Percentiles rank a stretch among this genome's conserved stretches.
These are phyloP conservation scores for Phragmatobia fuliginosa DNA, from an alignment of 2,888 invertebrate genomes.

Conservation along the genomic window DNA sequence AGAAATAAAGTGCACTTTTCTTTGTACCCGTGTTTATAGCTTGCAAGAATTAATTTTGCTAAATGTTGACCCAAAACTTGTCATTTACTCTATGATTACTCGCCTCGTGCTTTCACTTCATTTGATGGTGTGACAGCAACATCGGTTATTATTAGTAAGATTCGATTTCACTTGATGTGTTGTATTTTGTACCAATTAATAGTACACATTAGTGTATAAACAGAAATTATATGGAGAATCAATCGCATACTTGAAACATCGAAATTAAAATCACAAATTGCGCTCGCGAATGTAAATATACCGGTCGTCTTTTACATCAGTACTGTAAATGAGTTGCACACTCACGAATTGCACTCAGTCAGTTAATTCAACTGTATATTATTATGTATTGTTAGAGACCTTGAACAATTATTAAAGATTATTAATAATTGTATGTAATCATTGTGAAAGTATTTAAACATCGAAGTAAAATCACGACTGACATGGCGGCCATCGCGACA, in stretches of 20 bases:
- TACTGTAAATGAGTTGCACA: slow-evolving; percentile 16
- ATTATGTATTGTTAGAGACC: too few species aligned
- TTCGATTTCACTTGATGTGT: slow-evolving; percentile 62
- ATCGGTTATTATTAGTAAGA: slow-evolving; percentile 73
- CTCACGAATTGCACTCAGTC: slow-evolving; percentile 21
- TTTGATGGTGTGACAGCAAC: slow-evolving; percentile 71
- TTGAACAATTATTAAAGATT: slow-evolving; percentile 62
- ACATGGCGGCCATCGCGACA: slow-evolving; percentile 33
- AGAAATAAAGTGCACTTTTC: slow-evolving; percentile 60
- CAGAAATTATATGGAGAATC: not conserved
- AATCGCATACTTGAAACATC: slow-evolving; percentile 8
- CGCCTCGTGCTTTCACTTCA: slow-evolving; percentile 60
- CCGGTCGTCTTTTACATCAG: slow-evolving; percentile 16
- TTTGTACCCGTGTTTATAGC: slow-evolving; percentile 34
- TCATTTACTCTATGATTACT: slow-evolving; percentile 82
- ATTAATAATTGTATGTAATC: slow-evolving; percentile 57
- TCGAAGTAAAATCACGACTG: slow-evolving; percentile 60
- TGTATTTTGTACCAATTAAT: slow-evolving; percentile 56
- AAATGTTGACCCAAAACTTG: slow-evolving; percentile 78
- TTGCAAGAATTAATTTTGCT: slow-evolving; percentile 38
- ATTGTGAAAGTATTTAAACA: slow-evolving; percentile 62
- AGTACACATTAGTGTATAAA: not conserved
- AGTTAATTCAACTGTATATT: slow-evolving; percentile 13
- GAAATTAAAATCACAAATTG: slow-evolving; percentile 10
- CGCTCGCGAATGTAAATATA: slow-evolving; percentile 5